These are phyloP conservation scores for Huso huso DNA, from an alignment of 2,797 vertebrate species.

Conservation along the genomic window DNA sequence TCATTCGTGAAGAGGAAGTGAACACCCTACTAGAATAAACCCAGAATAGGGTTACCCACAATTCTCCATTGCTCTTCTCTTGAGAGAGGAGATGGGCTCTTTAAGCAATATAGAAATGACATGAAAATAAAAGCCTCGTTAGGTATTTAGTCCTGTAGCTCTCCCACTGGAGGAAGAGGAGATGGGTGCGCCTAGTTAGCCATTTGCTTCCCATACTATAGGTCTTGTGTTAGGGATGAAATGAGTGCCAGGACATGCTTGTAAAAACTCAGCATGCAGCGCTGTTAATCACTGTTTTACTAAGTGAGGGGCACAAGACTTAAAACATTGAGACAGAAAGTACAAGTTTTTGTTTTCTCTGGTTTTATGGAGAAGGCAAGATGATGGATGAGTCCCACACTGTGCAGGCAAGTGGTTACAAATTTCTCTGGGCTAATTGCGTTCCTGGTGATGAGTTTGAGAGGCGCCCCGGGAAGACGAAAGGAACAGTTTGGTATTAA, in stretches of 20 bases:
- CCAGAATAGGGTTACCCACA: too few relatives aligned
- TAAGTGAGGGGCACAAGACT: conserved; percentile 26
- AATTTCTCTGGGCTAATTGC: conserved; percentile 57
- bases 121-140: too few relatives aligned
- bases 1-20: too few relatives aligned
- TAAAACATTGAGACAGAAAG: conserved; percentile 33
- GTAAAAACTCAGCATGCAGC: conserved; percentile 27
- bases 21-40: too few relatives aligned
- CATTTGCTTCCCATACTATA: not conserved
- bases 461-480: conserved; percentile 28
- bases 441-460: conserved; percentile 29
- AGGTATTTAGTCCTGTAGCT: too few relatives aligned
- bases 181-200: conserved; percentile 14
- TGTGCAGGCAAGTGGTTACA: conserved; percentile 61
- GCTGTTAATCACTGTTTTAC: conserved; percentile 28
- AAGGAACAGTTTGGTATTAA: conserved; percentile 27
- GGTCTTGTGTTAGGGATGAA: conserved; percentile 14
- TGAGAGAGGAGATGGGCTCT: too few relatives aligned
- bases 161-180: conserved; percentile 25
- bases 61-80: too few relatives aligned
- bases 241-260: conserved; percentile 26
- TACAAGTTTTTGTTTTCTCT: conserved; percentile 39
- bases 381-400: conserved; percentile 62
- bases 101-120: too few relatives aligned
- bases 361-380: conserved; percentile 35